Percentiles rank a stretch among this genome's conserved stretches.
Conservation (phyloP, 1,140 invertebrate genomes). For the Cardiocondyla obscurior region DNA sequence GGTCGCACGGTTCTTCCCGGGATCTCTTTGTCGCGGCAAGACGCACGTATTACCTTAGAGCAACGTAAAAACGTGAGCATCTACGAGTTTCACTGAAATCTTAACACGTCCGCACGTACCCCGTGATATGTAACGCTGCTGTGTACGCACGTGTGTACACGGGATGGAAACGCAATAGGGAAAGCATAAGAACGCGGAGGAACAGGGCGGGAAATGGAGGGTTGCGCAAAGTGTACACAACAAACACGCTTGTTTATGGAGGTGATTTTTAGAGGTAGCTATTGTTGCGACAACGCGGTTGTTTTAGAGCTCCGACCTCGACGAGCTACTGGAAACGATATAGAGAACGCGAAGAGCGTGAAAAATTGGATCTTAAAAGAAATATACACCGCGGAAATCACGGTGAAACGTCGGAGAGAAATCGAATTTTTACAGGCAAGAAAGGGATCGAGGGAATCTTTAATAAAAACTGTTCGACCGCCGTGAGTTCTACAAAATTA, state of each 20-base stretch:
- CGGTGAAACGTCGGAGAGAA: constrained; percentile 10
- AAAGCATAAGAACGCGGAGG: background rate
- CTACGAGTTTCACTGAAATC: constrained; percentile 1
- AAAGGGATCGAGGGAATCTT: background rate
- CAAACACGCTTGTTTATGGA: constrained; percentile 60
- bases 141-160: constrained; percentile 15
- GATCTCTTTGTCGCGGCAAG: no score
- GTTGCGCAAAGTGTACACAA: constrained; percentile 47
- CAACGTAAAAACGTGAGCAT: background rate
- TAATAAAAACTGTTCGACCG: background rate
- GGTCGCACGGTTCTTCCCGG: no score
- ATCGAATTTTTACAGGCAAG: constrained; percentile 7
- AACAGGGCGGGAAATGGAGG: background rate
- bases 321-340: constrained; percentile 30
- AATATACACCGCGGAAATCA: constrained; percentile 33
- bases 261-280: constrained; percentile 54
- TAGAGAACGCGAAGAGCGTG: constrained; percentile 35
- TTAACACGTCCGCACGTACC: background rate
- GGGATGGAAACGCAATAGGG: constrained; percentile 23
- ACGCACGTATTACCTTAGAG: no score
- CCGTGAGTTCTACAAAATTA: no score
- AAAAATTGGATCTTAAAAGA: constrained; percentile 36
- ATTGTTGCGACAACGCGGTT: constrained; percentile 37
- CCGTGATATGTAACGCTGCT: background rate
- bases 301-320: constrained; percentile 26